These are phyloP conservation scores for Scortum barcoo DNA, from an alignment of 2,113 vertebrate genomes.

Conservation along the genomic window DNA sequence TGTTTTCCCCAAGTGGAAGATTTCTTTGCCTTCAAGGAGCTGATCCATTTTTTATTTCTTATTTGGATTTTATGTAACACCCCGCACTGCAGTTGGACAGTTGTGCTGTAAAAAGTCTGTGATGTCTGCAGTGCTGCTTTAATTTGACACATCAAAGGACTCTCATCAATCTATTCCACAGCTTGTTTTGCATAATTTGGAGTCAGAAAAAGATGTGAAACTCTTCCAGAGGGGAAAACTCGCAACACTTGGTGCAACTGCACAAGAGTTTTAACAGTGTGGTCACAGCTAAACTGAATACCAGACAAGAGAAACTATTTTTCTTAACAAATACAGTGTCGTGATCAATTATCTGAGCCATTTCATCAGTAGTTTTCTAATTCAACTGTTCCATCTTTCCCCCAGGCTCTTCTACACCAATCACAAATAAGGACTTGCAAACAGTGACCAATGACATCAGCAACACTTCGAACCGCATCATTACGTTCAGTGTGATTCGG, in stretches of 20 bases:
- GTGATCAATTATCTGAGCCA: constrained; percentile 5
- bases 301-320: not conserved
- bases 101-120: constrained; percentile 64
- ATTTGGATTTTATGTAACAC: constrained; percentile 61
- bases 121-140: constrained; percentile 62
- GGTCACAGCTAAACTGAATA: constrained; percentile 26
- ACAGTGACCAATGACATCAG: constrained; percentile 88
- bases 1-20: constrained; percentile 24
- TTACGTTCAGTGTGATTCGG: constrained; percentile 84
- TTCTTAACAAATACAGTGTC: not conserved
- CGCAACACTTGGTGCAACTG: constrained; percentile 2
- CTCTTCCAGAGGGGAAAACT: constrained; percentile 28
- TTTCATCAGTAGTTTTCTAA: not conserved
- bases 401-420: constrained; percentile 84
- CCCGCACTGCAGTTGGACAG: constrained; percentile 38
- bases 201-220: constrained; percentile 50
- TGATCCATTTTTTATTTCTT: constrained; percentile 62
- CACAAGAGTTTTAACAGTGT: constrained; percentile 21
- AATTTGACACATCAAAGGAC: constrained; percentile 69
- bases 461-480: constrained; percentile 82
- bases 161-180: constrained; percentile 35
- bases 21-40: constrained; percentile 31
- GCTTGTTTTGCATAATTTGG: constrained; percentile 52
- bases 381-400: not conserved
- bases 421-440: constrained; percentile 86